phyloP scores from a whole-genome alignment of 2,888 invertebrate genomes.

The Clanis bilineata region DNA sequence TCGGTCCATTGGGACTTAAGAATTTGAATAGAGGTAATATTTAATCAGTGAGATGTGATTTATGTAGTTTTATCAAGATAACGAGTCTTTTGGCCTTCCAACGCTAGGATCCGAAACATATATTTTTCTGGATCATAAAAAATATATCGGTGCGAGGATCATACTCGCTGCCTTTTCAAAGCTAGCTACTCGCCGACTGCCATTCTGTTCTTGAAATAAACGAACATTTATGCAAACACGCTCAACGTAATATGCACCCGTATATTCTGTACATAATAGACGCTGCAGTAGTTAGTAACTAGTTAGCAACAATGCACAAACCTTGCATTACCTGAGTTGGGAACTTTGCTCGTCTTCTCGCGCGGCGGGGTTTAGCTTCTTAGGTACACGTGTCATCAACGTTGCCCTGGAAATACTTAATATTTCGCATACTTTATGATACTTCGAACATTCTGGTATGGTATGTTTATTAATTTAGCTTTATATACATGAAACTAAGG shows the following conservation, averaged over 20 bases:
- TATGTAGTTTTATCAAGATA: too few species aligned
- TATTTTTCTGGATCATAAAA: too few species aligned
- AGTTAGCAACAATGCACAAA: slow-evolving; percentile 41
- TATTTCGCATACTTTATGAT: neutral
- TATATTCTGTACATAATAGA: slow-evolving; percentile 27
- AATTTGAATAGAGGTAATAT: too few species aligned
- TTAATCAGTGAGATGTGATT: too few species aligned
- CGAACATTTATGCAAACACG: neutral
- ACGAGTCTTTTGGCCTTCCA: too few species aligned
- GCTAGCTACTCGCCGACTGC: too few species aligned
- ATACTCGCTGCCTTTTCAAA: too few species aligned
- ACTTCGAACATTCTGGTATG: neutral
- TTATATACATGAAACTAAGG: neutral
- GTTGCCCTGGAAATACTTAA: neutral
- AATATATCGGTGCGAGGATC: too few species aligned
- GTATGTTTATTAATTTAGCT: neutral
- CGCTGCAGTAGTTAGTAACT: slow-evolving; percentile 34
- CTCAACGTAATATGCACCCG: neutral
- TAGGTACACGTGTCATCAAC: slow-evolving; percentile 13
- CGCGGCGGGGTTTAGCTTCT: slow-evolving; percentile 16
- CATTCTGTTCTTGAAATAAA: too few species aligned
- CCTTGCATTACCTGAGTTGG: slow-evolving; percentile 28
- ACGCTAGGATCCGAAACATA: too few species aligned
- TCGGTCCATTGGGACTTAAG: too few species aligned
- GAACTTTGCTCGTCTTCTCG: slow-evolving; percentile 18